Evolutionary conservation across 1,140 invertebrate genomes (phyloP).

Genomic region (Teleogryllus occipitalis): DNA sequence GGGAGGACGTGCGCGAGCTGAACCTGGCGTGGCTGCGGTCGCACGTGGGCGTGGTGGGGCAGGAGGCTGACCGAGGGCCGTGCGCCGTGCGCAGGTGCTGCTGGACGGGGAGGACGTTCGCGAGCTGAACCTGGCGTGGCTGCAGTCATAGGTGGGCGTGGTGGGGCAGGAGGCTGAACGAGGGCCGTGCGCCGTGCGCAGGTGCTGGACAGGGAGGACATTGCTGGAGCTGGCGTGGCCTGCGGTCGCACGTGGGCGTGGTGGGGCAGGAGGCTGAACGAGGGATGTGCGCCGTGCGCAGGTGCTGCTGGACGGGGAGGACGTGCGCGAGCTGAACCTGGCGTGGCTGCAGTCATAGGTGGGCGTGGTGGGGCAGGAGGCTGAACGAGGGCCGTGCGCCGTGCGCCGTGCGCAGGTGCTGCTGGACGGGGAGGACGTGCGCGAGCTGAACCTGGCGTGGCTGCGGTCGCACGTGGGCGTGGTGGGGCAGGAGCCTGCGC

Average conservation of each 20-base stretch:
- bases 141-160: slow-evolving; percentile 75
- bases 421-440: slow-evolving; percentile 58
- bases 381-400: slow-evolving; percentile 35
- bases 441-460: slow-evolving; percentile 63
- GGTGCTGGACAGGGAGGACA: slow-evolving; percentile 55
- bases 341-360: slow-evolving; percentile 72
- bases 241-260: slow-evolving; percentile 73
- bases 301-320: slow-evolving; percentile 52
- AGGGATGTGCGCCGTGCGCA: slow-evolving; percentile 36
- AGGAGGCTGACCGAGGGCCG: slow-evolving; percentile 78
- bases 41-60: slow-evolving; percentile 75
- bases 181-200: slow-evolving; percentile 32
- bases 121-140: slow-evolving; percentile 62
- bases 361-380: too few species aligned
- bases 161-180: slow-evolving; percentile 82
- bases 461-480: slow-evolving; percentile 70
- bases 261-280: too few species aligned
- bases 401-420: slow-evolving; percentile 36
- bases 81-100: slow-evolving; percentile 37
- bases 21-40: slow-evolving; percentile 71
- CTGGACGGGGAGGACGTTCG: slow-evolving; percentile 59
- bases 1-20: slow-evolving; percentile 52
- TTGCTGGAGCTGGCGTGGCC: slow-evolving; percentile 69
- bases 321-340: slow-evolving; percentile 62
- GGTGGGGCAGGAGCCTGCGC: slow-evolving; percentile 75